These are phyloP conservation scores for Meloidogyne chitwoodi DNA, from an alignment of 1,140 invertebrate genomes.

Conservation along the genomic window DNA sequence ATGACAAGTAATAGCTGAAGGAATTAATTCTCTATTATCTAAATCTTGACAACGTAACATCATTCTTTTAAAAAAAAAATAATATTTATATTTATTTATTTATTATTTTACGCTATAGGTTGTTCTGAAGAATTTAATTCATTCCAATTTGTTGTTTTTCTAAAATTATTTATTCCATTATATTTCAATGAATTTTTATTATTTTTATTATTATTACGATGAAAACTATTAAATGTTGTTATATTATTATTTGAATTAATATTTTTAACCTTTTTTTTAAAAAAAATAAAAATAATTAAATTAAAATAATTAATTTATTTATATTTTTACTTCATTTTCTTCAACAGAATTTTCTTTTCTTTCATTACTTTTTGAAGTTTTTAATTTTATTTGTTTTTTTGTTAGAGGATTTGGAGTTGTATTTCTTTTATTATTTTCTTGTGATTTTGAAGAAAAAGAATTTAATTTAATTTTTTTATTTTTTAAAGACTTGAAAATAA, in stretches of 20 bases:
- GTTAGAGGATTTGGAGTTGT: not conserved
- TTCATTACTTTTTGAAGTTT: not conserved
- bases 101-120: not conserved
- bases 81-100: not conserved
- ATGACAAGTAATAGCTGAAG: conserved; percentile 32
- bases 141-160: not conserved
- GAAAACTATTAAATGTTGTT: no score
- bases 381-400: not conserved
- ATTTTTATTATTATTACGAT: no score
- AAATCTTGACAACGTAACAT: conserved; percentile 40
- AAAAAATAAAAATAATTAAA: not conserved
- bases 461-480: no score
- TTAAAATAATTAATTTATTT: not conserved
- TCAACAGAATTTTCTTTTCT: not conserved
- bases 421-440: not conserved
- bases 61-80: not conserved
- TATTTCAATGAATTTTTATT: not conserved
- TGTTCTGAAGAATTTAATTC: not conserved
- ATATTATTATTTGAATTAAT: no score
- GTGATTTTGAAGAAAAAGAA: not conserved
- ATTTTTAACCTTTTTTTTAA: not conserved
- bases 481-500: no score
- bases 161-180: not conserved
- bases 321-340: not conserved
- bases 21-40: conserved; percentile 22